Evolutionary conservation across 2,888 invertebrate species (phyloP).

Genomic region (Sphaerophoria rueppellii): DNA sequence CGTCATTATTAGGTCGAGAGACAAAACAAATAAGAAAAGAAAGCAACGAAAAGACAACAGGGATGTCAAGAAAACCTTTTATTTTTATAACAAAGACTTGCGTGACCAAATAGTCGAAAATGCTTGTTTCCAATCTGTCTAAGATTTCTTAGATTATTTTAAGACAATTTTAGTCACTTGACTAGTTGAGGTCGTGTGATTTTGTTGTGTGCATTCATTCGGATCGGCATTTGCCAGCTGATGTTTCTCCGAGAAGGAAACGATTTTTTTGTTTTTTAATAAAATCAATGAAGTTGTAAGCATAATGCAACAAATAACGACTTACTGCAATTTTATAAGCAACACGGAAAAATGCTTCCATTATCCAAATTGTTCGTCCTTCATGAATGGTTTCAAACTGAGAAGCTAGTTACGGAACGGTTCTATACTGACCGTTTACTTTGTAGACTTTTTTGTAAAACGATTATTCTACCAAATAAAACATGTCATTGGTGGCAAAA

Average conservation of each 20-base stretch:
- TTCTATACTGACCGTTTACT: no score
- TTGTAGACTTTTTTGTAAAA: no score
- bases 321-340: no score
- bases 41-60: background rate
- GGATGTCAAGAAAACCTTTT: conserved; percentile 48
- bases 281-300: no score
- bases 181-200: conserved; percentile 41
- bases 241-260: background rate
- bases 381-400: no score
- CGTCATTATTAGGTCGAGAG: conserved; percentile 30
- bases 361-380: no score
- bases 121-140: conserved; percentile 67
- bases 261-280: background rate
- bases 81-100: conserved; percentile 38
- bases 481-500: no score
- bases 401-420: no score
- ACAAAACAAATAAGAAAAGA: background rate
- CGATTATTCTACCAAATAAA: no score
- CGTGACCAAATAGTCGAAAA: conserved; percentile 37
- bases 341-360: no score
- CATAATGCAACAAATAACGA: no score
- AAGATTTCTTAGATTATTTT: conserved; percentile 63
- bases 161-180: conserved; percentile 49
- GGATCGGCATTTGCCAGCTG: conserved; percentile 34
- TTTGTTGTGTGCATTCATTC: background rate